These are phyloP conservation scores for Fukomys damarensis DNA, from an alignment of 2,113 vertebrate genomes.

Conservation along the genomic window DNA sequence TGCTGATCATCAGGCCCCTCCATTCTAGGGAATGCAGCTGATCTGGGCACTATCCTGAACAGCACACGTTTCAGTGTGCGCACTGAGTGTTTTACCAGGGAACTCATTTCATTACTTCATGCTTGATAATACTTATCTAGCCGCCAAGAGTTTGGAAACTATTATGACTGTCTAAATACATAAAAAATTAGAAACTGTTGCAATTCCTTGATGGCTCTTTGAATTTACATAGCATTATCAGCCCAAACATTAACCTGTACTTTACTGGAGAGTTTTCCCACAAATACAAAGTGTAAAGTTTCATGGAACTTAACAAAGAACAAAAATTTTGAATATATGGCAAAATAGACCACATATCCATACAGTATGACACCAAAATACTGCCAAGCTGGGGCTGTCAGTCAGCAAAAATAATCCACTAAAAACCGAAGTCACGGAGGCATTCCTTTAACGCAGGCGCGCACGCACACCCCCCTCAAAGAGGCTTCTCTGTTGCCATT, in stretches of 20 bases:
- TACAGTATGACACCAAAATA: slow-evolving; percentile 23
- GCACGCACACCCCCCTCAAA: neutral
- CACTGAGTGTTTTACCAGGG: neutral
- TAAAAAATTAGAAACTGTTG: slow-evolving; percentile 8
- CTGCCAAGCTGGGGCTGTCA: slow-evolving; percentile 12
- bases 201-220: neutral
- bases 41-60: neutral
- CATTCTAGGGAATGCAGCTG: neutral
- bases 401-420: slow-evolving; percentile 22
- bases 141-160: slow-evolving; percentile 33
- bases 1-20: neutral
- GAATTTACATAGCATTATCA: neutral
- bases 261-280: slow-evolving; percentile 34
- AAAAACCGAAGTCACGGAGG: slow-evolving; percentile 44
- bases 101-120: slow-evolving; percentile 21
- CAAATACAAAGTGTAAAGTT: neutral
- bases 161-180: neutral
- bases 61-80: neutral
- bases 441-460: neutral
- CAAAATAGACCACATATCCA: neutral
- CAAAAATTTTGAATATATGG: neutral
- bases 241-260: slow-evolving; percentile 2
- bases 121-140: neutral
- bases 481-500: neutral
- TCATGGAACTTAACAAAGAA: slow-evolving; percentile 3